Evolutionary conservation across 2,113 vertebrate genomes (phyloP).

Genomic region (Bubo blakistoni): DNA sequence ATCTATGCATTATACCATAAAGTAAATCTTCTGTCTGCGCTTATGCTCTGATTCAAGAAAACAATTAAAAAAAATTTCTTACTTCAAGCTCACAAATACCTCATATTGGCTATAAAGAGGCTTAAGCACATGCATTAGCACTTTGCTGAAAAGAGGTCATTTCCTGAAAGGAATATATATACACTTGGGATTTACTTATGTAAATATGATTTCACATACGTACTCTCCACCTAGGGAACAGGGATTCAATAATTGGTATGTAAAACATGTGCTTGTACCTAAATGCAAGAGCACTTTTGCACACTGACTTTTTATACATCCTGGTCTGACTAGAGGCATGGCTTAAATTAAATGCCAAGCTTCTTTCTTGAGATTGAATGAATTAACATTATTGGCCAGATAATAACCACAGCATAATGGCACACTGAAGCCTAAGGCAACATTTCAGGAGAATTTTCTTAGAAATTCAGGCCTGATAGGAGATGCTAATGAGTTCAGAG

Average conservation of each 20-base stretch:
- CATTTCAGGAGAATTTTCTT: slow-evolving; percentile 44
- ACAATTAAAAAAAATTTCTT: background rate
- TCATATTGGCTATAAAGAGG: slow-evolving; percentile 3
- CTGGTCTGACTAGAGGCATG: slow-evolving; percentile 4
- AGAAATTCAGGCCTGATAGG: slow-evolving; percentile 43
- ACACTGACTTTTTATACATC: background rate
- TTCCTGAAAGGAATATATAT: slow-evolving; percentile 54
- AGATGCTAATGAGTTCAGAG: slow-evolving; percentile 53
- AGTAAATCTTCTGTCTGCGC: background rate
- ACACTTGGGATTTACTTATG: slow-evolving; percentile 30
- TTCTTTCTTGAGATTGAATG: slow-evolving; percentile 36
- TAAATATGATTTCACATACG: slow-evolving; percentile 51
- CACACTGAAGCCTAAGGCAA: slow-evolving; percentile 36
- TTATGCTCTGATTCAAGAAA: background rate
- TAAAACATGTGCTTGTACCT: background rate
- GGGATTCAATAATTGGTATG: background rate
- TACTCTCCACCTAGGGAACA: background rate
- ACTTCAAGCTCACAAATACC: background rate
- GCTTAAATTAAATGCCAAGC: slow-evolving; percentile 58
- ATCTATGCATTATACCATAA: background rate
- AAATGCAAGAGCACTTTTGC: background rate
- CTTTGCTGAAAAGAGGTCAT: slow-evolving; percentile 50
- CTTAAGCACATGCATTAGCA: slow-evolving; percentile 46
- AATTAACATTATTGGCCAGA: slow-evolving; percentile 61
- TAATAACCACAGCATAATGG: slow-evolving; percentile 47